Conservation (phyloP, 2,888 invertebrate species). For the Ophion ventricosus region DNA sequence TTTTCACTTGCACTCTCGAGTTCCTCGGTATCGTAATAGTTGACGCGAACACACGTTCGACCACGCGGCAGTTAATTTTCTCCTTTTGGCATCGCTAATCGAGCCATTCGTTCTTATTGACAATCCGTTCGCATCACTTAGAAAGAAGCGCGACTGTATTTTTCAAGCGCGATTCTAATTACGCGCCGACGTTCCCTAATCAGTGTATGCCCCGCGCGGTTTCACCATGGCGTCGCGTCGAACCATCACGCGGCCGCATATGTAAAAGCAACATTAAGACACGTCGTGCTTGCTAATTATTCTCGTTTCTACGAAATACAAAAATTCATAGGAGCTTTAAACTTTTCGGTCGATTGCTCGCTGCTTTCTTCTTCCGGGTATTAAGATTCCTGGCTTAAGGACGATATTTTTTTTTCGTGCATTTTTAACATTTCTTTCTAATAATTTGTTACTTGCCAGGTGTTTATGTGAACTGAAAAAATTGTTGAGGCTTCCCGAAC, state of each 20-base stretch:
- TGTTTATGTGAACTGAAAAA: too few relatives aligned
- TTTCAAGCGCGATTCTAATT: conserved; percentile 76
- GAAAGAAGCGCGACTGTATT: conserved; percentile 67
- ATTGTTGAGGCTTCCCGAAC: too few relatives aligned
- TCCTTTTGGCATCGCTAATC: conserved; percentile 70
- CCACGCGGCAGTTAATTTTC: conserved; percentile 71
- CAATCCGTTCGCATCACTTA: conserved; percentile 74
- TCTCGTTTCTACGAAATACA: conserved; percentile 6
- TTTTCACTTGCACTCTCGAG: conserved; percentile 51
- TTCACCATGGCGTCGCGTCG: conserved; percentile 72
- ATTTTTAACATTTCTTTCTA: too few relatives aligned
- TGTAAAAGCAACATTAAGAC: conserved; percentile 38
- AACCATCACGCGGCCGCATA: conserved; percentile 9
- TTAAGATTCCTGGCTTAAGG: not conserved
- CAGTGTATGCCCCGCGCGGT: conserved; percentile 70
- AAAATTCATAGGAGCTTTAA: not conserved
- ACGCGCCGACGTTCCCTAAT: conserved; percentile 80
- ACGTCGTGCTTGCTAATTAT: conserved; percentile 34
- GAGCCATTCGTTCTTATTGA: conserved; percentile 70
- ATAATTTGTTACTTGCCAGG: too few relatives aligned
- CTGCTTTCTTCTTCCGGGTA: not conserved
- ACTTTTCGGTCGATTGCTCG: not conserved
- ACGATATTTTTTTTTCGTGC: too few relatives aligned
- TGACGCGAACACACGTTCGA: conserved; percentile 33
- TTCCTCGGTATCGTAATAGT: conserved; percentile 55